Evolutionary conservation across 2,888 invertebrate species (phyloP).

Genomic region (Omphaloscelis lunosa): DNA sequence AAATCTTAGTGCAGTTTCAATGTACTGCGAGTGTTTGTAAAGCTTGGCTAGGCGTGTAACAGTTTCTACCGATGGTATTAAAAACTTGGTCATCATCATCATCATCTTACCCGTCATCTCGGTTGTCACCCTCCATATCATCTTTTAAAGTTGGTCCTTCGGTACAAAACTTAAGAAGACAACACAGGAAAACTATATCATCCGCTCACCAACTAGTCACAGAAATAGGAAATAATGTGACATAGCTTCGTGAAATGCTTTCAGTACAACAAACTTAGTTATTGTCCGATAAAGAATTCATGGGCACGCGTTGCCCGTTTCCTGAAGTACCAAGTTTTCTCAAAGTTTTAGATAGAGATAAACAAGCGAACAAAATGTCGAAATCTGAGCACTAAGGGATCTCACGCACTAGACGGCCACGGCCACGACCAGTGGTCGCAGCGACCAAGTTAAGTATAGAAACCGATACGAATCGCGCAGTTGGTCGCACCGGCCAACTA

Average conservation of each 20-base stretch:
- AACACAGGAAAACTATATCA: not conserved
- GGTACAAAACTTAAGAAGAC: not conserved
- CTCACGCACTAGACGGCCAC: no score
- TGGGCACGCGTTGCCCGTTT: no score
- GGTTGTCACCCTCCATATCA: no score
- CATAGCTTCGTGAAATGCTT: not conserved
- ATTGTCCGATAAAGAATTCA: not conserved
- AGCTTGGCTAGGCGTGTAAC: not conserved
- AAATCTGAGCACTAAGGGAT: not conserved
- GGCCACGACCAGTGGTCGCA: no score
- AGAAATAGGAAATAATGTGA: not conserved
- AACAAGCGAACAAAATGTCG: not conserved
- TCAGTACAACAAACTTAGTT: not conserved
- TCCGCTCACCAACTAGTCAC: not conserved
- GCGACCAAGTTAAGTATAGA: no score
- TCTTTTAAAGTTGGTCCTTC: not conserved
- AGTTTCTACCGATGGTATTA: not conserved
- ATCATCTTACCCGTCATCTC: no score
- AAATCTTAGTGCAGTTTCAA: not conserved
- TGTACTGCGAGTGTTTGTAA: not conserved
- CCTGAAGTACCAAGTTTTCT: not conserved
- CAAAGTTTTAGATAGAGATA: not conserved
- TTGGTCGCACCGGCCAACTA: no score
- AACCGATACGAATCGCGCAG: no score
- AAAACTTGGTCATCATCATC: no score